Base-by-base conservation (phyloP, 2,888 invertebrate genomes). In the Harpalus rubripes region DNA sequence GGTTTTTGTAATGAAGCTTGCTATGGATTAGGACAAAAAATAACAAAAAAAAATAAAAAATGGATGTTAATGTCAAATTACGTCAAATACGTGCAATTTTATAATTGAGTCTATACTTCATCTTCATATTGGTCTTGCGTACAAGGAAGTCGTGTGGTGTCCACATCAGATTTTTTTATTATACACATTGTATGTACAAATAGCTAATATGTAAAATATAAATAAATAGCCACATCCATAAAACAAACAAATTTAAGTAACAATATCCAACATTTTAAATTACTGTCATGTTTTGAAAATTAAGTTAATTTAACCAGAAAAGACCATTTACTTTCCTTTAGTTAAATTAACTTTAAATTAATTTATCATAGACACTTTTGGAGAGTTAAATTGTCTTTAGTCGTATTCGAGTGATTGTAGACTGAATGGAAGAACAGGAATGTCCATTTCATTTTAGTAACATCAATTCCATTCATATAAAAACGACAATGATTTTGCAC, bases 391-490 rank as follows among this genome's bases (percentile, higher is more conserved):
- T 59, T 74, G 72, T 74, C 41, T 74, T 61, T 59, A 65, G 81
- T 72, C 81, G 44, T 81, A 81, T 81, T 81, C 81, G 81, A 81
- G 81, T 58, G 41, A 41, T 65, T 63, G 59, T 58, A 81, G 26
- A 26, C 26, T 80, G 81, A 72, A 81, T 81, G 84, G 84, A 84
- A 84, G 84, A 84, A 78, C 84, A 44, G 84, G 84, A 84, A 84
- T 84, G 84, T 83, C 61, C 59, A 74, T 81, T 65, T 52, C 59
- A 56, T 58, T 61, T 79, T 63, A 61, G n/a, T 16, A 39, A 39
- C 63, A 61, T 6, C 44, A 65, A 72, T 81, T 81, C 81, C 81
- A 81, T 81, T 52, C 56, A 26, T 80, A 63, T 56, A 76, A 78
- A 76, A 78, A 78, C 26, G 78, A 58, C 39, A 58, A 56, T 78